Conservation (phyloP, 2,797 vertebrate species). For the Sebastes minor region DNA sequence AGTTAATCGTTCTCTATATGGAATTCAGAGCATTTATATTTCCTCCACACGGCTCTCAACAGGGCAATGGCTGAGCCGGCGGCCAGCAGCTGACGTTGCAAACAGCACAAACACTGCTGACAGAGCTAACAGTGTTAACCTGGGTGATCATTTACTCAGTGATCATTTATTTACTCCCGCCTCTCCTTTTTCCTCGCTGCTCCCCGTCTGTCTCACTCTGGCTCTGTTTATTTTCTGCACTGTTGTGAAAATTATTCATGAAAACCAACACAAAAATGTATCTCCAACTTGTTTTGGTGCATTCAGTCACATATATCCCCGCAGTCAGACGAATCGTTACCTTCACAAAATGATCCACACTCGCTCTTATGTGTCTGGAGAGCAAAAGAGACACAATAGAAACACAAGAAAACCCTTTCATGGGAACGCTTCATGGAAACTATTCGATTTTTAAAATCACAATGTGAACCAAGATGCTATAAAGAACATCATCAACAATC, state of each 20-base stretch:
- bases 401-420: not conserved
- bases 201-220: not conserved
- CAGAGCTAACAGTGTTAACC: no score
- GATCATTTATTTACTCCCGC: not conserved
- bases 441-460: slow-evolving; percentile 3
- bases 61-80: no score
- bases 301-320: not conserved
- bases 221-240: slow-evolving; percentile 12
- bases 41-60: no score
- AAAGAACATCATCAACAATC: slow-evolving; percentile 2
- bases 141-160: not conserved
- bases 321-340: not conserved
- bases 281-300: slow-evolving; percentile 5
- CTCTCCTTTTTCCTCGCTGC: not conserved
- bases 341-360: not conserved
- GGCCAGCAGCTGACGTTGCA: no score
- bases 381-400: not conserved
- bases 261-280: slow-evolving; percentile 21
- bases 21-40: no score
- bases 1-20: no score
- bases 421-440: not conserved
- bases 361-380: not conserved
- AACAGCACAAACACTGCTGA: no score
- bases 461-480: not conserved
- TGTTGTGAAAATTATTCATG: slow-evolving; percentile 33